Base-by-base conservation (phyloP, 2,797 vertebrate genomes). In the Botia almorhae region DNA sequence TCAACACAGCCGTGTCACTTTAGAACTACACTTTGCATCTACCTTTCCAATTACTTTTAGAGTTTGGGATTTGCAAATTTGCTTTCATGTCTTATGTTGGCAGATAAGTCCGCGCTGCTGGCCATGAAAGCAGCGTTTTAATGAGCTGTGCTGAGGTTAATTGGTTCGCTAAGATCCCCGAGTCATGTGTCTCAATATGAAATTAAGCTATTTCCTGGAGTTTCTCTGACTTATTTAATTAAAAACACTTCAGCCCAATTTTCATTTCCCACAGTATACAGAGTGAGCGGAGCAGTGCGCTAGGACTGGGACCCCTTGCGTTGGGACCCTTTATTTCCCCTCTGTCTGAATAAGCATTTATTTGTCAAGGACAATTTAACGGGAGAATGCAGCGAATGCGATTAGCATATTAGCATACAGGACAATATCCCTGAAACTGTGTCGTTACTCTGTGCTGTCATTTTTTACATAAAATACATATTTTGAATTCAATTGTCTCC, bases 1-100 rank as follows among this genome's bases (percentile, higher is more conserved):
- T 85, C 65, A 88, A 84, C 90, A 89, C 74, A 88, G 83, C 85
- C 85, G 82, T 91, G 91, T 92, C 91, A 90, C 88, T 82, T 88
- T 88, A 93, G 93, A 90, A 89, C 87, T 83, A 82, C 87, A 89
- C 89, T 89, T 91, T 87, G 85, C 91, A 91, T 91, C 90, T 92
- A 93, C 91, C 93, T 93, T 93, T 91, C 91, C 92, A 95, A 94
- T 94, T 94, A 94, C 91, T 91, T 92, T 90, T 89, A 92, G 91
- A 91, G 91, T 94, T 93, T 91, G 82, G 88, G 91, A 91, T 86
- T 91, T 90, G 94, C 92, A 93, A 93, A 94, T 93, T 90, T 92
- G 87, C 14, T 95, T 95, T 94, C 92, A 94, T 92, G 92, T 94
- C 87, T 86, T 74, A 86, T 92, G 91, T 92, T 91, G 89, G 89